Base-by-base conservation (phyloP, 2,888 invertebrate species). In the Drosophila peninsularis region DNA sequence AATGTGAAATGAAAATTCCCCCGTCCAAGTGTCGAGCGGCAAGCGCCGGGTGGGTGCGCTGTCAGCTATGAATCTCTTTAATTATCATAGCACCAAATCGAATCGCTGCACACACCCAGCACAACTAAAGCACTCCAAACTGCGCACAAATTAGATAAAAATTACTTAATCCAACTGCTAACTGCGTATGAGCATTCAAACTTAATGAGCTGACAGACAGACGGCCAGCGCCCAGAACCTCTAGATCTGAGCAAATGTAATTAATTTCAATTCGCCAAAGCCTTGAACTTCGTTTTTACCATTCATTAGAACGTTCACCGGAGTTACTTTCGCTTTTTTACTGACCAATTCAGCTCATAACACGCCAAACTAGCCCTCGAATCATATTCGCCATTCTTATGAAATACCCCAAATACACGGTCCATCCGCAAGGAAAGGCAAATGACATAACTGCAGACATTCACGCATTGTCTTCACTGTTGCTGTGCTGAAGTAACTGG, bases 221-320 rank as follows among this genome's bases (percentile, higher is more conserved):
- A 62, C 86, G 71, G 76, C 69, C 86, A 71, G 76, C 74, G 76
- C 72, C 82, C 66, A 45, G 66, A 70, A 82, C 60, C 42, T 57
- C 49, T 62, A 57, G 45, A 30, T 62, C 21, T 21, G n/a, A 50
- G 6, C 34, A 56, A 66, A 52, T 71, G 77, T 87, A 84, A 83
- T 83, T 87, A 84, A 88, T 85, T 80, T 79, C 67, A 49, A 88
- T 85, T 88, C 85, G 75, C 87, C 82, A 6, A 39, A 54, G 36
- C 85, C 85, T 85, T 88, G 85, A 85, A 83, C 85, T 88, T 88
- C 74, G 69, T 39, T 14, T 49, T 7, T 30, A 21, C 21, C 55
- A 55, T 64, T 70, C 58, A 75, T 85, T 83, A 88, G 85, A 85
- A 85, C 83, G 88, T 75, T 57, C 75, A 58, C 39, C 47, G 41